These are phyloP conservation scores for Drosophila quinaria DNA, from an alignment of 2,888 invertebrate genomes.

Conservation along the genomic window DNA sequence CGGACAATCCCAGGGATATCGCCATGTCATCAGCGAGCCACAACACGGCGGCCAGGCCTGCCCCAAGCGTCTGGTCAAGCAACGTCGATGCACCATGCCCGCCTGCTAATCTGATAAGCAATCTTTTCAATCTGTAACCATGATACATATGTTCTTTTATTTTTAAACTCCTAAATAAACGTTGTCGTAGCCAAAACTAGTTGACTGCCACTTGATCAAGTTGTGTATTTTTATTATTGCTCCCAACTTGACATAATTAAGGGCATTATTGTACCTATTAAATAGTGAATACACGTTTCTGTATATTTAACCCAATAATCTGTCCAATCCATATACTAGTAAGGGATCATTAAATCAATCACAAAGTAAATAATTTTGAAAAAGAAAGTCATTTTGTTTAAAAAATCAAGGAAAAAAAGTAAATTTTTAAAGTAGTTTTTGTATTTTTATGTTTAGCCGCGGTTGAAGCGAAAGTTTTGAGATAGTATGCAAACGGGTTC, in stretches of 20 bases:
- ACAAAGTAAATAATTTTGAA: no score
- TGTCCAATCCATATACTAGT: neutral
- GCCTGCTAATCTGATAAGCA: constrained; percentile 80
- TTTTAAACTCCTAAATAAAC: constrained; percentile 25
- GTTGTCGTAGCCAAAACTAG: neutral
- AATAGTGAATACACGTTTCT: constrained; percentile 5
- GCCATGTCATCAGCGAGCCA: constrained; percentile 81
- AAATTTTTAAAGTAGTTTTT: no score
- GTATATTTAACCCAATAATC: neutral
- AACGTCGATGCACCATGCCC: constrained; percentile 83
- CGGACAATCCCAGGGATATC: constrained; percentile 89
- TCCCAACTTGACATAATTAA: constrained; percentile 19
- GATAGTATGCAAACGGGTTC: no score
- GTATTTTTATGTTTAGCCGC: no score
- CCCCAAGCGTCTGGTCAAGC: constrained; percentile 81
- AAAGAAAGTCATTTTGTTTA: no score
- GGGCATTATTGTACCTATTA: neutral
- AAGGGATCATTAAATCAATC: no score
- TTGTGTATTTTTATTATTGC: constrained; percentile 12
- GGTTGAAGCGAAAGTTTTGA: no score
- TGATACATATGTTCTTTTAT: neutral
- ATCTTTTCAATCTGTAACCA: neutral
- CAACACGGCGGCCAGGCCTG: constrained; percentile 83
- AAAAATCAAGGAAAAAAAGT: no score
- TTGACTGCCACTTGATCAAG: neutral